Percentiles rank a stretch among this genome's conserved stretches.
These are phyloP conservation scores for Leptodirus hochenwartii DNA, from an alignment of 2,888 invertebrate genomes.

Conservation along the genomic window DNA sequence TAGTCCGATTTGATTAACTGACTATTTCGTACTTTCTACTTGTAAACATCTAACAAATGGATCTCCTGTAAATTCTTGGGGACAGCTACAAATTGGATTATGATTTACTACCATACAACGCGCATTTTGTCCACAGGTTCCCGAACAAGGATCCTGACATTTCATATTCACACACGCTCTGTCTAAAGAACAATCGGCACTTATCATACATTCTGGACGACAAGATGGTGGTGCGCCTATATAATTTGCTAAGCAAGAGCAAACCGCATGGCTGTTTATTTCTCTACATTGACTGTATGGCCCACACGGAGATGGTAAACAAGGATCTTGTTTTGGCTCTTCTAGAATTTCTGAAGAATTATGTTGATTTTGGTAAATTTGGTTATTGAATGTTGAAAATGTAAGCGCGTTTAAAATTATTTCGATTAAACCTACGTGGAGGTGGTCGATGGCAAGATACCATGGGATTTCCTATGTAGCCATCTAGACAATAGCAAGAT, in stretches of 20 bases:
- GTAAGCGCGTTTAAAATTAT: not conserved
- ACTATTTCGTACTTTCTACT: constrained; percentile 42
- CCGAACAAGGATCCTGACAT: constrained; percentile 66
- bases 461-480: constrained; percentile 64
- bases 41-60: constrained; percentile 56
- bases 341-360: constrained; percentile 16
- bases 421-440: constrained; percentile 16
- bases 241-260: constrained; percentile 57
- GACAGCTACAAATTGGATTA: constrained; percentile 73
- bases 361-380: constrained; percentile 5
- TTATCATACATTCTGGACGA: constrained; percentile 66
- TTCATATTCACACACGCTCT: constrained; percentile 65
- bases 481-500: constrained; percentile 61
- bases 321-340: constrained; percentile 35
- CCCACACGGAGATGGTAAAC: constrained; percentile 69
- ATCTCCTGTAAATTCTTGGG: constrained; percentile 61
- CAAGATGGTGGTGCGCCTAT: constrained; percentile 66
- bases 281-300: constrained; percentile 64
- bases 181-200: constrained; percentile 65
- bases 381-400: not conserved
- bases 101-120: constrained; percentile 72
- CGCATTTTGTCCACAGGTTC: constrained; percentile 64
- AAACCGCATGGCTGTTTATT: constrained; percentile 60
- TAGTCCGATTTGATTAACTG: too few species aligned
- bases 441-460: constrained; percentile 41